Evolutionary conservation across 2,888 invertebrate genomes (phyloP), one percentile per base, ranked within the genome.

Genomic region (Heliconius aoede): DNA sequence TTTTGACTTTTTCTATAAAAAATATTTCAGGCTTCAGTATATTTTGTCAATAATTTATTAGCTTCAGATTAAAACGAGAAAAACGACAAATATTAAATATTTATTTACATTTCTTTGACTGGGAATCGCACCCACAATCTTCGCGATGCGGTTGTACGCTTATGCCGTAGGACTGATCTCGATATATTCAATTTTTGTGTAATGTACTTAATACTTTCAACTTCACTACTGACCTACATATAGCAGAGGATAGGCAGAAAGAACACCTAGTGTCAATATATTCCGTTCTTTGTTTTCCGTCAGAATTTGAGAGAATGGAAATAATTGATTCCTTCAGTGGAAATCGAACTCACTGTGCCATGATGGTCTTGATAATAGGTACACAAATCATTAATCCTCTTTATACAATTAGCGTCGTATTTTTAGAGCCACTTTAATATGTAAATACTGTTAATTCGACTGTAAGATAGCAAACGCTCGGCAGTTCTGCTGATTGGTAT

Each of bases 1-100:
- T 69, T 69, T 46, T 55, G 51, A 69, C 30, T 30, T 55, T 55
- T 69, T 69, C 11, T 68, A 24, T 30, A 65, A 69, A 68, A 69
- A 69, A n/a, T 55, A 30, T 69, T 69, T 46, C 11, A n/a, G 13
- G 36, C 68, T 68, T 68, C 8, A 68, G n/a, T 55, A 51, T 28
- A 11, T 30, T 28, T 69, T 55, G 7, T 15, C 24, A 46, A 46
- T 46, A 46, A 3, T 46, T 46, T 46, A 18, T 46, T 46, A 46
- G 46, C 8, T 46, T 46, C 7, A 21, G 7, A n/a, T n/a, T n/a
- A 55, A 4, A 9, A 24, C 11, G 21, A 58, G 11, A 4, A 11
- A 55, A 24, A 11, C n/a, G 4, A 46, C 32, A 46, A 7, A 46
- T 46, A 32, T 32, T 32, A 18, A 9, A 18, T 46, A 46, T 46